phyloP scores from a whole-genome alignment of 2,888 invertebrate species.

The Erebia epiphron region DNA sequence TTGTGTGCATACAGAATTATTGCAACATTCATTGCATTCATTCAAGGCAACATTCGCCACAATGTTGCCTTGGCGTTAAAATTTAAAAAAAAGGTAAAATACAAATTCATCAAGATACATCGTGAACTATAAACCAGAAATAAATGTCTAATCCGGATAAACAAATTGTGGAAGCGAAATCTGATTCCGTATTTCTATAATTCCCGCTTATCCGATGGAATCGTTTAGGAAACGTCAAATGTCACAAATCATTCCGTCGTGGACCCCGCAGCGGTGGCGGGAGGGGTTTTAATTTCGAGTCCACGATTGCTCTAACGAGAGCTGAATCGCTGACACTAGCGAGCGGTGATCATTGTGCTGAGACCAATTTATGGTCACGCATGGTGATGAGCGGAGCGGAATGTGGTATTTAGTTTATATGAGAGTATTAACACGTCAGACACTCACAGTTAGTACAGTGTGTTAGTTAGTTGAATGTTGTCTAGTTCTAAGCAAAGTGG shows the following conservation, averaged over 20 bases:
- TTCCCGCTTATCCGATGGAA: slow-evolving; percentile 26
- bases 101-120: no score
- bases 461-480: no score
- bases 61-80: no score
- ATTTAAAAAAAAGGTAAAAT: no score
- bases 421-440: no score
- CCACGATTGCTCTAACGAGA: slow-evolving; percentile 76
- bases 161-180: slow-evolving; percentile 11
- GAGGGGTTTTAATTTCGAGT: slow-evolving; percentile 72
- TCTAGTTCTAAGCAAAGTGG: no score
- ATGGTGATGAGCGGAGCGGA: slow-evolving; percentile 49
- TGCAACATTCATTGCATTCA: no score
- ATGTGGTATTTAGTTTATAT: no score
- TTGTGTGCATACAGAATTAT: no score
- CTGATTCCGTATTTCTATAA: slow-evolving; percentile 19
- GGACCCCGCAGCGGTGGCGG: slow-evolving; percentile 48
- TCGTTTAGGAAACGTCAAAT: slow-evolving; percentile 34
- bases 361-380: slow-evolving; percentile 36
- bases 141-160: slow-evolving; percentile 4
- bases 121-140: neutral
- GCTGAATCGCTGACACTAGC: slow-evolving; percentile 79
- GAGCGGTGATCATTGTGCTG: slow-evolving; percentile 68
- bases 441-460: no score
- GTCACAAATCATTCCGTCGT: slow-evolving; percentile 38
- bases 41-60: no score